Conservation (phyloP, 1,140 invertebrate genomes). For the Zaprionus tsacasi region DNA sequence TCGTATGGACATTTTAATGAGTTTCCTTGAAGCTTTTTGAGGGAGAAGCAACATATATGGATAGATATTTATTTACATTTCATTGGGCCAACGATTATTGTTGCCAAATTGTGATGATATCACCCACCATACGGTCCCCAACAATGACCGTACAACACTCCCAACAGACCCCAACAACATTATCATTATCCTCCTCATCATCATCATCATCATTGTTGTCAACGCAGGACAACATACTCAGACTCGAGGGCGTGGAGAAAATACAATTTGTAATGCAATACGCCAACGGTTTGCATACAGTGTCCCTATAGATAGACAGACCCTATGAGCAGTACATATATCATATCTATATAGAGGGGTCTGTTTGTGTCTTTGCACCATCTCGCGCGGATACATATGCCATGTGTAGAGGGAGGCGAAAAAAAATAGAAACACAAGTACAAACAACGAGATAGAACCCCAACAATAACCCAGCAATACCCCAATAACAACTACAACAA, state of each 20-base stretch:
- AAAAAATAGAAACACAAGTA: slow-evolving; percentile 48
- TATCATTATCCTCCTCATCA: slow-evolving; percentile 18
- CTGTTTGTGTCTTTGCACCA: slow-evolving; percentile 4
- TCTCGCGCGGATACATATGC: slow-evolving; percentile 17
- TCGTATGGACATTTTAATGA: slow-evolving; percentile 23
- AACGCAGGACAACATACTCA: slow-evolving; percentile 37
- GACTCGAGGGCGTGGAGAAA: slow-evolving; percentile 67
- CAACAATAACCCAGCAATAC: background rate
- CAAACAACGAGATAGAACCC: background rate
- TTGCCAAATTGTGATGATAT: slow-evolving; percentile 79
- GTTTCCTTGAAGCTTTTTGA: slow-evolving; percentile 23
- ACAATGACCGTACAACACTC: background rate
- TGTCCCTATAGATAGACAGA: background rate
- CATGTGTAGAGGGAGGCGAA: slow-evolving; percentile 39
- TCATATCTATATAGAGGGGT: background rate
- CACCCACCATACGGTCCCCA: slow-evolving; percentile 40
- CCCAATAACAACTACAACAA: slow-evolving; percentile 1
- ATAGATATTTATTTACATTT: slow-evolving; percentile 73
- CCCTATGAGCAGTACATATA: slow-evolving; percentile 22
- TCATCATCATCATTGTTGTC: slow-evolving; percentile 16
- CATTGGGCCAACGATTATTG: slow-evolving; percentile 72
- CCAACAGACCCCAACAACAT: slow-evolving; percentile 23
- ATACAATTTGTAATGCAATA: slow-evolving; percentile 81
- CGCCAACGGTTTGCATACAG: slow-evolving; percentile 65
- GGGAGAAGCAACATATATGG: slow-evolving; percentile 36